These are phyloP conservation scores for Cephalophus harveyi DNA, from an alignment of 2,113 vertebrate genomes.

Conservation along the genomic window DNA sequence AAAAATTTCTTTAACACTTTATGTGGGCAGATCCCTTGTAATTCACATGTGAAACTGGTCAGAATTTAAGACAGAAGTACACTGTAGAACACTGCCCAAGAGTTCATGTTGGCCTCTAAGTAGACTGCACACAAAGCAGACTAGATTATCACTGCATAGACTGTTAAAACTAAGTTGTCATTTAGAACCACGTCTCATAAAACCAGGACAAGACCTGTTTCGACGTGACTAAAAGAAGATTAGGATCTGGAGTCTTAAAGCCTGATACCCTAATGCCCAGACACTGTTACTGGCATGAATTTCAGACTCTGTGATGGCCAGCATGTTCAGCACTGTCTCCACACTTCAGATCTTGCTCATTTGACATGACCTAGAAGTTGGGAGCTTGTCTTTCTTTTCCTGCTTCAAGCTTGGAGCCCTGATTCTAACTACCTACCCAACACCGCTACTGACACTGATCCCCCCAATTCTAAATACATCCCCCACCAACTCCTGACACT, in stretches of 20 bases:
- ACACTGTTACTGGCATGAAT: background rate
- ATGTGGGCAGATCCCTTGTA: background rate
- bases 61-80: background rate
- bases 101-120: background rate
- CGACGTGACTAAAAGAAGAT: background rate
- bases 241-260: background rate
- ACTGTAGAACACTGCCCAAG: background rate
- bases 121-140: background rate
- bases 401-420: background rate
- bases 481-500: rapidly evolving
- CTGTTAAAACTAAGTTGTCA: background rate
- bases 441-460: background rate
- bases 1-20: background rate
- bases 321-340: rapidly evolving
- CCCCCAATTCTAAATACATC: background rate
- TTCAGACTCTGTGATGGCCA: background rate
- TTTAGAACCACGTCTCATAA: background rate
- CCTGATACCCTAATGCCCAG: background rate
- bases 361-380: background rate
- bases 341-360: background rate
- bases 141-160: background rate
- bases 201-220: background rate
- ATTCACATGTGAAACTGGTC: background rate
- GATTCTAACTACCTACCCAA: background rate
- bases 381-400: background rate